Conservation (phyloP, 2,113 vertebrate species). For the Poeciliopsis turrubarensis region DNA sequence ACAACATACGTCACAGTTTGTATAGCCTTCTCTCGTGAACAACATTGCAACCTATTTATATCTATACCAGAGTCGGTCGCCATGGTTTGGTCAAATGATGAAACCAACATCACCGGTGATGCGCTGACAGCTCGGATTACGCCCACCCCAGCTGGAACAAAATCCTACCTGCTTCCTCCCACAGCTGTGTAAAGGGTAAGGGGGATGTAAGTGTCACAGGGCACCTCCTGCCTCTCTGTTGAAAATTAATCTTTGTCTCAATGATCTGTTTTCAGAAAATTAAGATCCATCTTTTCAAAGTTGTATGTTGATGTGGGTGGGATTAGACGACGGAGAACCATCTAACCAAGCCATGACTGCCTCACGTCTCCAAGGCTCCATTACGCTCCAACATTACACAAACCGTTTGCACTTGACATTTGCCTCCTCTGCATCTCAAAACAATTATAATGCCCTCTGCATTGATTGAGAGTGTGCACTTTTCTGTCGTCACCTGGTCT, state of each 20-base stretch:
- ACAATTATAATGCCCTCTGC: not conserved
- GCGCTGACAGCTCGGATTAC: slow-evolving; percentile 23
- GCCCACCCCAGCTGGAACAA: slow-evolving; percentile 23
- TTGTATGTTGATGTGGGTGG: slow-evolving; percentile 1
- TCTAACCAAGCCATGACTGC: slow-evolving; percentile 43
- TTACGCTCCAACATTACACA: slow-evolving; percentile 8
- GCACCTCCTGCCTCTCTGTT: slow-evolving; percentile 6
- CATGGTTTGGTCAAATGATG: slow-evolving; percentile 15
- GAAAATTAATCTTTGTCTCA: slow-evolving; percentile 43
- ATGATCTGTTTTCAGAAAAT: slow-evolving; percentile 24
- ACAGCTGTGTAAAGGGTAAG: slow-evolving; percentile 17
- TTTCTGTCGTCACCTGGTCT: not conserved
- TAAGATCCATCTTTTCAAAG: slow-evolving; percentile 28
- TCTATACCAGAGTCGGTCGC: slow-evolving; percentile 6
- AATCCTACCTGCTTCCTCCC: slow-evolving; percentile 18
- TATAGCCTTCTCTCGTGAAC: slow-evolving; percentile 10
- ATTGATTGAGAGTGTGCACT: not conserved
- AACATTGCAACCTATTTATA: slow-evolving; percentile 31
- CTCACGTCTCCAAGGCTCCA: not conserved
- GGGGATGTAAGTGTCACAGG: slow-evolving; percentile 4
- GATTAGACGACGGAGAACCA: slow-evolving; percentile 17
- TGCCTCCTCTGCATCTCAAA: slow-evolving; percentile 6
- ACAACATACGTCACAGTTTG: slow-evolving; percentile 3
- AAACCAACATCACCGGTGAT: slow-evolving; percentile 24
- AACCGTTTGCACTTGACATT: slow-evolving; percentile 30